A percentile compares a stretch with the other conserved stretches of the same genome.
phyloP scores from a whole-genome alignment of 2,888 invertebrate genomes.

The Melikaiella ostensackeni region DNA sequence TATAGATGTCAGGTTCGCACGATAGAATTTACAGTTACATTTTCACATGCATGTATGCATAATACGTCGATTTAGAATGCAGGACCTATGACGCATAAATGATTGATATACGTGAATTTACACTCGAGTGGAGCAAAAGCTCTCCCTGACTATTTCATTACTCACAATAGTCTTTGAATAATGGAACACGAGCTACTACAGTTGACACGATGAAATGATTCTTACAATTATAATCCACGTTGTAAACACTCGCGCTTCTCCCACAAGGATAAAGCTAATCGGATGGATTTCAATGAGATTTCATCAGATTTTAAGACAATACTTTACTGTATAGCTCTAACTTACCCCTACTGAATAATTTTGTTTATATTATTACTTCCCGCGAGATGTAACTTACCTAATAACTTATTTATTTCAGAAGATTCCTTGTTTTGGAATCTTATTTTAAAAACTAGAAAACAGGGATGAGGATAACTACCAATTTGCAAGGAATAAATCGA shows the following conservation, averaged over 20 bases:
- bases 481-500: too few species aligned
- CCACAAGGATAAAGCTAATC: neutral
- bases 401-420: too few species aligned
- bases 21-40: conserved; percentile 18
- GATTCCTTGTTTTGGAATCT: too few species aligned
- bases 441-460: too few species aligned
- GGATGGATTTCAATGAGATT: neutral
- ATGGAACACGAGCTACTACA: conserved; percentile 13
- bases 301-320: too few species aligned
- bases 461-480: too few species aligned
- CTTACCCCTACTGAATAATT: too few species aligned
- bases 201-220: neutral
- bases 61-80: conserved; percentile 19
- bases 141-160: conserved; percentile 19
- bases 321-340: too few species aligned
- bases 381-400: too few species aligned
- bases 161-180: conserved; percentile 38
- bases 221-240: neutral
- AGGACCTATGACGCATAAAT: conserved; percentile 31
- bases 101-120: conserved; percentile 28
- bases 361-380: too few species aligned
- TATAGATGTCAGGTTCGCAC: neutral
- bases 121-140: neutral
- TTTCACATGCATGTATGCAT: neutral
- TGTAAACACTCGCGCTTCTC: neutral